Base-by-base conservation (phyloP, 2,113 vertebrate genomes). In the Phalacrocorax brasilianus region DNA sequence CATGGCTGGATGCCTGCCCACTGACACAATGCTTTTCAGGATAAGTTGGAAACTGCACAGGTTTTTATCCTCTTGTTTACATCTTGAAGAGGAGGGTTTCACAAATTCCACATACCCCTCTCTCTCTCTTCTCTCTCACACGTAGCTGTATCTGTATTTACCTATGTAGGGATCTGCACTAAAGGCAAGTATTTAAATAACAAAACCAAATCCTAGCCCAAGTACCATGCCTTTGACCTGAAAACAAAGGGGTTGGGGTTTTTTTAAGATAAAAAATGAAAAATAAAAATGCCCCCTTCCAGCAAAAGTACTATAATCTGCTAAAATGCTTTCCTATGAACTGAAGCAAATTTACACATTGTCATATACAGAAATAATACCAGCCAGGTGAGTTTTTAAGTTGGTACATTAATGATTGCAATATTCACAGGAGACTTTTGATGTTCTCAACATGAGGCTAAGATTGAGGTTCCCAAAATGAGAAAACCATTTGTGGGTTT, bases 1-100 rank as follows among this genome's bases (percentile, higher is more conserved):
- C 98, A 98, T 97, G 98, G 97, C 98, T 99, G 99, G 99, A 99
- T 97, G 89, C 68, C 92, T 98, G 99, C 99, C 99, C 98, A 96
- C 89, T 96, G 97, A 98, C 99, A 98, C 99, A 97, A 98, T 97
- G 97, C 97, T 97, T 98, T 93, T 87, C 95, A 97, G 96, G 95
- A 93, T 93, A 96, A 97, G 92, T 82, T 97, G 96, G 96, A 98
- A 97, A 95, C 89, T 73, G n/a, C 82, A 87, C 14, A 49, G 93
- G 78, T 94, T 90, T 96, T 94, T 93, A 93, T 97, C 85, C 89
- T 95, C 91, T 63, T 96, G 95, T 96, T 93, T 90, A 88, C 3
- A 2, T 91, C 94, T 96, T 49, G 79, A 77, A 92, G 85, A 38
- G 66, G 55, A 76, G 44, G 38, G 12, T 89, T 94, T 80, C 85